Base-by-base conservation (phyloP, 2,888 invertebrate species). In the Tachina grossa region DNA sequence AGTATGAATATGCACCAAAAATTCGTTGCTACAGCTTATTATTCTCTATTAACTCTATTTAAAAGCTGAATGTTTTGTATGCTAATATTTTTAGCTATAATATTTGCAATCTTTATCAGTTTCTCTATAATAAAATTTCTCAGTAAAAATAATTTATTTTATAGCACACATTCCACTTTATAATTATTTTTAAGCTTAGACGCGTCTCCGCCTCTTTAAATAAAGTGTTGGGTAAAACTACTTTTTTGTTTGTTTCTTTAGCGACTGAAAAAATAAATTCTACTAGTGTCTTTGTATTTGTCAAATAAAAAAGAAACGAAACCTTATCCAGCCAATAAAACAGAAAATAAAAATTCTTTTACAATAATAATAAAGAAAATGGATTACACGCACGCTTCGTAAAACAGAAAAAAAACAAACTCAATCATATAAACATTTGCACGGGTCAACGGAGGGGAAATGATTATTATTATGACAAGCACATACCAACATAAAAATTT, bases 401-500 rank as follows among this genome's bases (percentile, higher is more conserved):
- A 11, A 49, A 14, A 55, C 57, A 77, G 41, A 43, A 72, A n/a
- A n/a, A 22, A 66, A 65, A 59, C 47, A 59, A 78, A 72, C 51
- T 65, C 49, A 63, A 69, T 41, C 55, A 68, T 57, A 74, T 57
- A 41, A 68, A 31, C 5, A 2, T 49, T 59, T 51, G 61, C 16
- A 16, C 39, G 45, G 43, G 8, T 16, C 53, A 43, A 57, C 13
- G 3, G 49, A 31, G 65, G 71, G 71, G 85, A 85, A 83, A 61
- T 85, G 45, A 76, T 85, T 85, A 79, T 76, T 85, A 85, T 76
- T 85, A 85, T 85, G 85, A 83, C 83, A 85, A 79, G 63, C 85
- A 85, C 85, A 85, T 85, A 83, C 75, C 65, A 74, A 63, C 11
- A 81, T 65, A 72, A 74, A 78, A 51, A 76, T 76, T 19, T 45